Evolutionary conservation across 2,113 vertebrate genomes (phyloP).

Genomic region (Athene noctua): DNA sequence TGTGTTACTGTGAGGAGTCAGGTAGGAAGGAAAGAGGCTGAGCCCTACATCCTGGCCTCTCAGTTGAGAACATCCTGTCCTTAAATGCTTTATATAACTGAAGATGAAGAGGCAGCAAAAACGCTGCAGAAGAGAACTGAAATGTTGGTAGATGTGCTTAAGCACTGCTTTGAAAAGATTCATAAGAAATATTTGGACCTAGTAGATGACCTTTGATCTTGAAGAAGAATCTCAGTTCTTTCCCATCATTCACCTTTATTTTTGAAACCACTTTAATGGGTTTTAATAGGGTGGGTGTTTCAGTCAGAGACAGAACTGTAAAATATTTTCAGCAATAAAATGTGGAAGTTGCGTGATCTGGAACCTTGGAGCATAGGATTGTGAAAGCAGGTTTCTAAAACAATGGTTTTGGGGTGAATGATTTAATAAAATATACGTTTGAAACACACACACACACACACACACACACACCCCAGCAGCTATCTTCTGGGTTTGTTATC

Average conservation of each 20-base stretch:
- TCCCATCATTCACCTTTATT: background rate
- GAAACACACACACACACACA: no score
- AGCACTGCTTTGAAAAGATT: background rate
- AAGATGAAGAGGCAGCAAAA: background rate
- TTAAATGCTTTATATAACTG: background rate
- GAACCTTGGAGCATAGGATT: background rate
- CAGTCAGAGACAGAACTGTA: background rate
- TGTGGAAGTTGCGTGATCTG: background rate
- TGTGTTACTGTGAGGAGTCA: background rate
- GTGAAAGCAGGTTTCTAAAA: slow-evolving; percentile 5
- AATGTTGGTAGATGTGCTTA: background rate
- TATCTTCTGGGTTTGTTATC: background rate
- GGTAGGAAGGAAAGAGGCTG: background rate
- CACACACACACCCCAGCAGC: no score
- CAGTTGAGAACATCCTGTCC: background rate
- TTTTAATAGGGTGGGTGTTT: background rate
- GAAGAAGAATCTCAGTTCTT: background rate
- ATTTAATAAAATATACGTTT: background rate
- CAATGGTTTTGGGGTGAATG: background rate
- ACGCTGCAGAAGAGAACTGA: background rate
- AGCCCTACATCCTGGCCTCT: background rate
- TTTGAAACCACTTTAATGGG: background rate
- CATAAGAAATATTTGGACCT: background rate
- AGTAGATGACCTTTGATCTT: background rate
- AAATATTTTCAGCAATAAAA: background rate